Percentiles rank a stretch among this genome's conserved stretches.
phyloP scores from a whole-genome alignment of 2,888 invertebrate genomes.

The Limnephilus marmoratus region DNA sequence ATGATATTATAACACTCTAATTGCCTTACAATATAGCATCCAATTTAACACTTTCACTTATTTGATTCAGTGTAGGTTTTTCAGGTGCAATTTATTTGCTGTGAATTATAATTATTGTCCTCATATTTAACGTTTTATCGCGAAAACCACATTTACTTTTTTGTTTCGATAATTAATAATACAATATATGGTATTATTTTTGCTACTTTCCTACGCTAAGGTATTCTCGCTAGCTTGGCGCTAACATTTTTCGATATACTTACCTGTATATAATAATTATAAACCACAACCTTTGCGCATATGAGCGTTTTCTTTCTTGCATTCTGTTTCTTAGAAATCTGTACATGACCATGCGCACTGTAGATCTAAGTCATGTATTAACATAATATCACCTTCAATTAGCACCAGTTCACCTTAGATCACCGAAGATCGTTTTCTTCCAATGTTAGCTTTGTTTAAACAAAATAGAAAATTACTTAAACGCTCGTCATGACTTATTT shows the following conservation, averaged over 20 bases:
- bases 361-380: background rate
- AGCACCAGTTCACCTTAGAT: slow-evolving; percentile 26
- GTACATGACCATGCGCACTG: slow-evolving; percentile 11
- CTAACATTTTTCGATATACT: background rate
- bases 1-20: too few species aligned
- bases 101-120: background rate
- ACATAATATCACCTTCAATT: slow-evolving; percentile 30
- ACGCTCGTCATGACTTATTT: background rate
- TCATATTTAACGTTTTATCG: background rate
- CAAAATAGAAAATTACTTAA: background rate
- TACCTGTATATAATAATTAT: background rate
- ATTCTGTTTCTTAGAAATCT: background rate
- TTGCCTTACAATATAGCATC: background rate
- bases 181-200: background rate
- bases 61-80: too few species aligned
- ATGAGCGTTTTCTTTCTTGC: background rate
- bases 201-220: background rate
- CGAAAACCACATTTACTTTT: background rate
- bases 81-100: too few species aligned
- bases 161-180: background rate
- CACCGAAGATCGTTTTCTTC: slow-evolving; percentile 7
- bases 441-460: slow-evolving; percentile 1
- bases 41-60: background rate
- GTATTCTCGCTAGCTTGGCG: background rate
- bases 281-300: background rate